phyloP scores from a whole-genome alignment of 2,888 invertebrate species.

The Calliscelio sp. region DNA sequence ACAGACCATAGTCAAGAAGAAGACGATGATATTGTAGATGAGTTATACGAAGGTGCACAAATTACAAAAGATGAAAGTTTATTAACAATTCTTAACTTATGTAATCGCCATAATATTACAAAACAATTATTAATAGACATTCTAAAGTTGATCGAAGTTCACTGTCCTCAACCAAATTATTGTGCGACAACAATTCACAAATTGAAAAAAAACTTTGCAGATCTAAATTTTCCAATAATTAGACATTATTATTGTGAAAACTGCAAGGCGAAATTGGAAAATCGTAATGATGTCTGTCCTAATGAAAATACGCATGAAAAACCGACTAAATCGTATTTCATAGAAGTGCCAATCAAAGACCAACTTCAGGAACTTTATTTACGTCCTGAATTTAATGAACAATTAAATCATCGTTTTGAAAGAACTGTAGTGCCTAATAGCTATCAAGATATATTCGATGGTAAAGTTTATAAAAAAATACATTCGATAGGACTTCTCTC shows the following conservation, averaged over 20 bases:
- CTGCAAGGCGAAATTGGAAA: slow-evolving; percentile 5
- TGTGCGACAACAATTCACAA: slow-evolving; percentile 1
- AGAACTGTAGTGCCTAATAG: background rate
- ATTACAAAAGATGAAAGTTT: slow-evolving; percentile 8
- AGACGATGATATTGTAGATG: background rate
- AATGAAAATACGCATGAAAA: background rate
- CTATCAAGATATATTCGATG: slow-evolving; percentile 11
- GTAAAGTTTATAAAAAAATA: slow-evolving; percentile 16
- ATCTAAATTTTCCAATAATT: background rate
- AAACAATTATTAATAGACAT: slow-evolving; percentile 9
- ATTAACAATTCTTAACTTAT: background rate
- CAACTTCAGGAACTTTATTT: slow-evolving; percentile 5
- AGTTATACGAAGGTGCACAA: slow-evolving; percentile 3
- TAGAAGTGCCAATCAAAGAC: slow-evolving; percentile 8
- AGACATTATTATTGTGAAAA: slow-evolving; percentile 19
- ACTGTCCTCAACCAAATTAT: slow-evolving; percentile 15
- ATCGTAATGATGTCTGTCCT: slow-evolving; percentile 1
- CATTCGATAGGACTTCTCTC: background rate
- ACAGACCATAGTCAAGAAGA: background rate
- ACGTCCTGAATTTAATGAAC: background rate
- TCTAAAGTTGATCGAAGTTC: slow-evolving; percentile 7
- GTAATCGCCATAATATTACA: slow-evolving; percentile 7
- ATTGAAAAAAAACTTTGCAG: background rate
- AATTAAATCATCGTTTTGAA: slow-evolving; percentile 8
- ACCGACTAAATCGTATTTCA: slow-evolving; percentile 8